Evolutionary conservation across 2,797 vertebrate genomes (phyloP), one percentile per base, ranked within the genome.

Genomic region (Macrochelys suwanniensis): DNA sequence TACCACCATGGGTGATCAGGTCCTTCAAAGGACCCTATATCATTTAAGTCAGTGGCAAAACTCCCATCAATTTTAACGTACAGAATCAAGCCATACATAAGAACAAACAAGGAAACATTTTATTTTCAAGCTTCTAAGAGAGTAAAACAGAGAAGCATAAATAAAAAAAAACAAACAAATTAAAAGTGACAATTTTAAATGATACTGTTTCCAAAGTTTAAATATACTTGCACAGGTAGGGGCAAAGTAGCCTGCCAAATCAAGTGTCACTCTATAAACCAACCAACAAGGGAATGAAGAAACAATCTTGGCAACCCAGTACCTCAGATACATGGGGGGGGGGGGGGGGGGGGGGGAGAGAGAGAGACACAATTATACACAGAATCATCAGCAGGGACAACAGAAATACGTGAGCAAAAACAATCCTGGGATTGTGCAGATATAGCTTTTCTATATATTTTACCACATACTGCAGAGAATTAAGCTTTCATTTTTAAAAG

Each of bases 361-460:
- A n/a, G n/a, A n/a, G n/a, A n/a, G n/a, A n/a, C n/a, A 47, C 2
- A 96, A 80, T 77, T 90, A 96, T 96, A 89, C 92, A 87, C 95
- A 95, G 77, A 90, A 82, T 96, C 93, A 97, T 95, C 95, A 94
- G 56, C 78, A 51, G 0, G 0, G 68, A 96, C 95, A 96, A 96
- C 56, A 89, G 90, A 37, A 31, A 92, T 13, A 90, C 0, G 93
- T 95, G 87, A 92, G 93, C 84, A 50, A 65, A 56, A 31, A 37
- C 88, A 84, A 94, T 84, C 80, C 89, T 82, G 37, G 54, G 80
- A 78, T 92, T 85, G 85, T 57, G 13, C 87, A 95, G 83, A 95
- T 89, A 94, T 37, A 93, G 77, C 89, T 96, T 93, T 94, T 93
- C 65, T 82, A 87, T 93, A 94, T 96, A 95, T 94, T 96, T 97